Evolutionary conservation across 2,113 vertebrate genomes (phyloP).

Genomic region (Callospermophilus lateralis): DNA sequence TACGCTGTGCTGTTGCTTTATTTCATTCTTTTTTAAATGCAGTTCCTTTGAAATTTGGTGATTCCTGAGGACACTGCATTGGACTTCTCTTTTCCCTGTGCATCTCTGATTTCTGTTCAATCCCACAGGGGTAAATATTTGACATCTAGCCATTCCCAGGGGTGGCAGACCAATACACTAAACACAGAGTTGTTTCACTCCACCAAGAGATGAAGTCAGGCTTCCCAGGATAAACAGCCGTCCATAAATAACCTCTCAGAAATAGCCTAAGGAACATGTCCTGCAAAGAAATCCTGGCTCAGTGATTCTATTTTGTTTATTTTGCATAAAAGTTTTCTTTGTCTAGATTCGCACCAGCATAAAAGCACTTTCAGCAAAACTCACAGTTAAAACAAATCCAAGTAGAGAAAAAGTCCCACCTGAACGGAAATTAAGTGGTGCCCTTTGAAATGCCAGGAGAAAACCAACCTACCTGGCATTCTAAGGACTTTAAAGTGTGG

Average conservation of each 20-base stretch:
- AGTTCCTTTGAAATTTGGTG: conserved; percentile 61
- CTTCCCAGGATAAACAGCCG: conserved; percentile 76
- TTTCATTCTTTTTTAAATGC: conserved; percentile 52
- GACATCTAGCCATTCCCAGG: conserved; percentile 78
- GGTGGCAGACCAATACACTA: conserved; percentile 43
- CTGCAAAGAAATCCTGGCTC: conserved; percentile 69
- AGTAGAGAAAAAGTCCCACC: conserved; percentile 18
- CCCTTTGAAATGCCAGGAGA: conserved; percentile 38
- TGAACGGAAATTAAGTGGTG: conserved; percentile 60
- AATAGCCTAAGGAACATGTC: conserved; percentile 72
- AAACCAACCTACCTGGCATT: conserved; percentile 66
- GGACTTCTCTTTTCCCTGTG: conserved; percentile 56
- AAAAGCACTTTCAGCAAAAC: conserved; percentile 68
- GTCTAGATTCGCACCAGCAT: conserved; percentile 47
- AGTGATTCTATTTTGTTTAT: conserved; percentile 75
- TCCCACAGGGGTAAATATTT: conserved; percentile 79
- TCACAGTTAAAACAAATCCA: conserved; percentile 21
- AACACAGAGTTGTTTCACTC: conserved; percentile 66
- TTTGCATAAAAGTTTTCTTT: conserved; percentile 81
- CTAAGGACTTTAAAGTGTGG: background rate
- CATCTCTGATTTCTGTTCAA: conserved; percentile 72
- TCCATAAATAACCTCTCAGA: conserved; percentile 81
- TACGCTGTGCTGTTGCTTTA: background rate
- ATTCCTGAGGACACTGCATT: conserved; percentile 37
- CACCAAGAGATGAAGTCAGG: conserved; percentile 72